Evolutionary conservation across 2,888 invertebrate species (phyloP).

Genomic region (Acrobasis repandana): DNA sequence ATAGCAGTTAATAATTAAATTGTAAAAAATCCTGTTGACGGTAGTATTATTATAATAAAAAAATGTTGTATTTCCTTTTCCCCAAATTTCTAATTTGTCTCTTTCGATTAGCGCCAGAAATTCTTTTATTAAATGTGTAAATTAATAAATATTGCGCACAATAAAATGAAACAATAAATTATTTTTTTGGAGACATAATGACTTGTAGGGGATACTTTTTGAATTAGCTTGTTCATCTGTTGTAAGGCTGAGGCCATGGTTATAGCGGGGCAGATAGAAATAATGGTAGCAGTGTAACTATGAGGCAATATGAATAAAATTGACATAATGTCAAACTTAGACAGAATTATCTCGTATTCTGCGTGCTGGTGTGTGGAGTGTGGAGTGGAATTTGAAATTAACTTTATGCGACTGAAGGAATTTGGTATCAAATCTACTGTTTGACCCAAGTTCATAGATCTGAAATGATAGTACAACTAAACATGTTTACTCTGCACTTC

Average conservation of each 20-base stretch:
- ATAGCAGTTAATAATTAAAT: slow-evolving; percentile 3
- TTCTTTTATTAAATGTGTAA: not conserved
- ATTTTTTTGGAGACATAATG: slow-evolving; percentile 23
- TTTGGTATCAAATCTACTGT: too few species aligned
- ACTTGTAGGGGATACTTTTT: not conserved
- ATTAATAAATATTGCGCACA: slow-evolving; percentile 30
- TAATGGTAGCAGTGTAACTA: not conserved
- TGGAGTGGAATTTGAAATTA: too few species aligned
- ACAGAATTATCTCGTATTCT: too few species aligned
- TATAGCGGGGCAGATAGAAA: not conserved
- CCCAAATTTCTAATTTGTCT: not conserved
- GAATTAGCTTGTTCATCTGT: slow-evolving; percentile 3
- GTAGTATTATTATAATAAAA: slow-evolving; percentile 10
- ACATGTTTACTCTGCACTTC: too few species aligned
- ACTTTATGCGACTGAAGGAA: too few species aligned
- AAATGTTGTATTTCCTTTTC: not conserved
- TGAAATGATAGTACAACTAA: too few species aligned
- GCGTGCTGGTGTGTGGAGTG: too few species aligned
- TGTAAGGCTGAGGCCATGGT: not conserved
- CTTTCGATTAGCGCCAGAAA: not conserved
- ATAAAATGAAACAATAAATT: slow-evolving; percentile 26
- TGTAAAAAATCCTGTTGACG: slow-evolving; percentile 7
- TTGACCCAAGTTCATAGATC: too few species aligned
- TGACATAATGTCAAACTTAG: too few species aligned
- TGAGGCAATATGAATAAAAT: not conserved